Conservation (phyloP, 2,888 invertebrate species). For the Abscondita cerata region DNA sequence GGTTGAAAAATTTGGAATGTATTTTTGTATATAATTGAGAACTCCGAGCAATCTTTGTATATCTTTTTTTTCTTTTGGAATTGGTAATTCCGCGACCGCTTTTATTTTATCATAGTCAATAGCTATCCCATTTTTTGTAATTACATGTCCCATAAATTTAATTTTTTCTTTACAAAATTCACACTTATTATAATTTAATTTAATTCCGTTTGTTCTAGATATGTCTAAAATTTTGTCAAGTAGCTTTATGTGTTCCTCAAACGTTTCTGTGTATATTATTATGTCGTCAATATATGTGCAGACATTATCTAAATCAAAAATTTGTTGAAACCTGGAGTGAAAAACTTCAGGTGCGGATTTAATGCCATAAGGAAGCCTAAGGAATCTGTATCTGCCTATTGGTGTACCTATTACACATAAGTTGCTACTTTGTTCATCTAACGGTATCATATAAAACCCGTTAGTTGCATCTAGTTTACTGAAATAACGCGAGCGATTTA, state of each 20-base stretch:
- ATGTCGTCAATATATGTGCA: constrained; percentile 8
- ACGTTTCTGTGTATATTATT: not conserved
- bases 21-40: constrained; percentile 5
- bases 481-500: not conserved
- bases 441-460: not conserved
- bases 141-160: constrained; percentile 1
- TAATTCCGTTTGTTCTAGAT: not conserved
- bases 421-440: not conserved
- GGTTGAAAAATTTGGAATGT: not conserved
- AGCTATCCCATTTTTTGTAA: not conserved
- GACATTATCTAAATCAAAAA: not conserved
- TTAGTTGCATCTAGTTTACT: not conserved
- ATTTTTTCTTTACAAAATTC: not conserved
- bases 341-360: constrained; percentile 2
- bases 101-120: not conserved
- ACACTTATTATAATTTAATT: not conserved
- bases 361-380: not conserved
- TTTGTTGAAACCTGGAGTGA: not conserved
- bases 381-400: constrained; percentile 8
- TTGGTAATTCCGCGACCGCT: not conserved
- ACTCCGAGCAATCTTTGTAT: constrained; percentile 4
- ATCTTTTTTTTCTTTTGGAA: constrained; percentile 1
- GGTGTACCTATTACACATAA: not conserved
- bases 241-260: not conserved
- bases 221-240: not conserved